phyloP scores from a whole-genome alignment of 1,140 invertebrate species.

The Acromyrmex echinatior region DNA sequence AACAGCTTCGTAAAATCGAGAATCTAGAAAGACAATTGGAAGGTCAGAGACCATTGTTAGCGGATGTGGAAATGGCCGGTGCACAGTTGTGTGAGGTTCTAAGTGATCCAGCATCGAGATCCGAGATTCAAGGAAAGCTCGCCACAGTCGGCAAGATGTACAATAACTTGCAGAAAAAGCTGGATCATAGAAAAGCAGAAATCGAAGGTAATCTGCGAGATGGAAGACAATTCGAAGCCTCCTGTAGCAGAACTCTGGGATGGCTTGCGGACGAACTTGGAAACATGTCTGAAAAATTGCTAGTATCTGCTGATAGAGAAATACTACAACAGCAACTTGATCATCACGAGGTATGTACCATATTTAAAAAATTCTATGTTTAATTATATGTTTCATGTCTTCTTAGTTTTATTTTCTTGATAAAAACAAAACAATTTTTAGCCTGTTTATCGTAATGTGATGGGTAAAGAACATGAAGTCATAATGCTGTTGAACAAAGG shows the following conservation, averaged over 20 bases:
- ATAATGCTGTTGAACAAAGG: slow-evolving; percentile 98
- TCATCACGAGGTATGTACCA: slow-evolving; percentile 90
- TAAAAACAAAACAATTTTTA: slow-evolving; percentile 75
- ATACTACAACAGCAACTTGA: slow-evolving; percentile 95
- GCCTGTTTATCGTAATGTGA: slow-evolving; percentile 95
- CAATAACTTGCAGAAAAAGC: slow-evolving; percentile 94
- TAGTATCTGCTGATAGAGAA: slow-evolving; percentile 95
- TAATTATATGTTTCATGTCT: not conserved
- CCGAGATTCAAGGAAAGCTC: slow-evolving; percentile 96
- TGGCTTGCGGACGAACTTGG: slow-evolving; percentile 94
- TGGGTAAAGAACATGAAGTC: slow-evolving; percentile 96
- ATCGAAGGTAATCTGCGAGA: slow-evolving; percentile 94
- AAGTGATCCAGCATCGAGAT: slow-evolving; percentile 95
- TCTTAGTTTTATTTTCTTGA: not conserved
- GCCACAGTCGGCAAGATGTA: slow-evolving; percentile 94
- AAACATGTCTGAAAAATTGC: slow-evolving; percentile 91
- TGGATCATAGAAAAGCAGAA: slow-evolving; percentile 96
- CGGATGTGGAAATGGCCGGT: slow-evolving; percentile 95
- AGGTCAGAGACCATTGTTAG: slow-evolving; percentile 94
- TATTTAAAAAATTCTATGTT: slow-evolving; percentile 43
- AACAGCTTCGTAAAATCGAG: slow-evolving; percentile 94
- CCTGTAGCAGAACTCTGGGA: slow-evolving; percentile 94
- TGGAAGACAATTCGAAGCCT: slow-evolving; percentile 94
- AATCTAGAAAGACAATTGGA: slow-evolving; percentile 95
- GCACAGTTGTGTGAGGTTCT: slow-evolving; percentile 94